These are phyloP conservation scores for Plusia festucae DNA, from an alignment of 2,888 invertebrate genomes.

Conservation along the genomic window DNA sequence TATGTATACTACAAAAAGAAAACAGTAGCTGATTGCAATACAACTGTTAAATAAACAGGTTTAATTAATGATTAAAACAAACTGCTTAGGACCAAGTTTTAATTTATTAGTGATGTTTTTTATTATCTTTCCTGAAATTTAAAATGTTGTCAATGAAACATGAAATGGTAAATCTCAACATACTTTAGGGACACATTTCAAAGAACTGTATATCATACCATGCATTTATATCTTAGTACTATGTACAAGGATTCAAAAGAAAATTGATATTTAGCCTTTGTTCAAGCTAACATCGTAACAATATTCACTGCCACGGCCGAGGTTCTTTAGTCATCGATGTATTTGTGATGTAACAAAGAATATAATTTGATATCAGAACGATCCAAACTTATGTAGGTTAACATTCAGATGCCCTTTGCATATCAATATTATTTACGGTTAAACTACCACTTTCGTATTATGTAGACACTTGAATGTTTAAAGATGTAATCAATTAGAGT, in stretches of 20 bases:
- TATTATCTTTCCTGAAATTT: neutral
- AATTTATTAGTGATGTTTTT: neutral
- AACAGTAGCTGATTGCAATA: neutral
- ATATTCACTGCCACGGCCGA: conserved; percentile 44
- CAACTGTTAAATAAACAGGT: neutral
- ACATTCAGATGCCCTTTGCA: conserved; percentile 59
- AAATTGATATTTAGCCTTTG: conserved; percentile 18
- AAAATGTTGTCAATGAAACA: neutral
- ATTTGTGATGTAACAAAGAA: conserved; percentile 49
- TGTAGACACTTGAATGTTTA: conserved; percentile 21
- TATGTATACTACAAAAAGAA: neutral
- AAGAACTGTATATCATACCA: neutral
- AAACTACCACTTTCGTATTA: conserved; percentile 25
- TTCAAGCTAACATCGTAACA: conserved; percentile 11
- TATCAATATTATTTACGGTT: conserved; percentile 49
- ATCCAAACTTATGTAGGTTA: conserved; percentile 55
- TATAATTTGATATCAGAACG: conserved; percentile 45
- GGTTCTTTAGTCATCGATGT: conserved; percentile 24
- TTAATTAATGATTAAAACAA: conserved; percentile 9
- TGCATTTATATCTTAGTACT: neutral
- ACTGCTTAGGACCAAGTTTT: neutral
- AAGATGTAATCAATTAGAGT: conserved; percentile 5
- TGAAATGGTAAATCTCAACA: neutral
- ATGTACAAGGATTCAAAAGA: conserved; percentile 21
- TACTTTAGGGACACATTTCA: neutral